Evolutionary conservation across 1,140 invertebrate species (phyloP).

Genomic region (Drosophila biarmipes): DNA sequence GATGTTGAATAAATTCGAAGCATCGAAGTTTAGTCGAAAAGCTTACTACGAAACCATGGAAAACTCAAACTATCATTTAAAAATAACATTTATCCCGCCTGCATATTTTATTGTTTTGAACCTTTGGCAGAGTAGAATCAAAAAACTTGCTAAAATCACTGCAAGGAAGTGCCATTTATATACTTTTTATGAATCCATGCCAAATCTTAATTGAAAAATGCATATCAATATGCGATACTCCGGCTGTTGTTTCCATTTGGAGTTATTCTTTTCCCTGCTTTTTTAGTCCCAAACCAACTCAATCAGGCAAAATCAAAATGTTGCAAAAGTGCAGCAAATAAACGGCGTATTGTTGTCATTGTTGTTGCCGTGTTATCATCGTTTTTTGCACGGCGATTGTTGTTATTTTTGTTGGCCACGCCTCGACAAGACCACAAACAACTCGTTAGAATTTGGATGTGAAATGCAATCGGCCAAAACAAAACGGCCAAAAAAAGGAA

Average conservation of each 20-base stretch:
- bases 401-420: conserved; percentile 54
- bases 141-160: background rate
- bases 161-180: background rate
- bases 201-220: conserved; percentile 44
- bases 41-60: no score
- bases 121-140: background rate
- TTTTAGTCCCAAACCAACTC: conserved; percentile 53
- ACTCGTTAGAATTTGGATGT: conserved; percentile 80
- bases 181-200: conserved; percentile 6
- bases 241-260: conserved; percentile 8
- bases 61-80: no score
- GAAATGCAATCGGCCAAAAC: conserved; percentile 69
- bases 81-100: background rate
- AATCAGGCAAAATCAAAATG: conserved; percentile 73
- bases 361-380: conserved; percentile 34
- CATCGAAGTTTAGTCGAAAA: background rate
- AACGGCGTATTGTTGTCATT: conserved; percentile 65
- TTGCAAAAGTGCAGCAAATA: conserved; percentile 65
- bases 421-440: conserved; percentile 69
- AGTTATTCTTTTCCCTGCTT: conserved; percentile 6
- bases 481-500: conserved; percentile 16
- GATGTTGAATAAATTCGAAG: background rate
- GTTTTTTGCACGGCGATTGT: conserved; percentile 24
- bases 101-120: background rate
- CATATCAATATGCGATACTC: conserved; percentile 29